A percentile compares a stretch with the other conserved stretches of the same genome.
Evolutionary conservation across 2,113 vertebrate species (phyloP).

Genomic region (Corythaeola cristata): DNA sequence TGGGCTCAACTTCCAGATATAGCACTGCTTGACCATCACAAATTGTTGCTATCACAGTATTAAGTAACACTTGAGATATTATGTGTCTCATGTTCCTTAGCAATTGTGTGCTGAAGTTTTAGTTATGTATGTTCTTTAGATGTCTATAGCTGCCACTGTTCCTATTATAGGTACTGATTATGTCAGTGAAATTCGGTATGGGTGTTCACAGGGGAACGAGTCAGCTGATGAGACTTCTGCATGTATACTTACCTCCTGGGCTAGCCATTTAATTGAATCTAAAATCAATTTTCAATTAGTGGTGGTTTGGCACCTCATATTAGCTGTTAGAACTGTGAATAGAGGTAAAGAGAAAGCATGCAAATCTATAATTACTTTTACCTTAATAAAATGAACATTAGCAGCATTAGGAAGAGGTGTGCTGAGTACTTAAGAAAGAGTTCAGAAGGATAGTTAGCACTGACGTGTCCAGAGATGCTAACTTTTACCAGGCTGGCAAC

Average conservation of each 20-base stretch:
- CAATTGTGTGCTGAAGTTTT: neutral
- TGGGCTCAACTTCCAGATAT: neutral
- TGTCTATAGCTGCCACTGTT: neutral
- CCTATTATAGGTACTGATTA: neutral
- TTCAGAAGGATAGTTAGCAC: neutral
- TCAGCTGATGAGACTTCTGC: neutral
- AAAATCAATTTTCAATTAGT: conserved; percentile 78
- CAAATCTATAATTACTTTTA: conserved; percentile 57
- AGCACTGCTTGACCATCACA: neutral
- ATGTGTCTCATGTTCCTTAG: neutral
- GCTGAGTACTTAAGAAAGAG: neutral
- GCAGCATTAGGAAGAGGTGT: neutral
- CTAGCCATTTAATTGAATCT: conserved; percentile 61
- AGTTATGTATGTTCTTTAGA: neutral
- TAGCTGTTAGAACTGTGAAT: conserved; percentile 54
- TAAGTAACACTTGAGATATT: neutral
- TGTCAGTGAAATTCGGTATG: neutral
- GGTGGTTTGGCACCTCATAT: conserved; percentile 58
- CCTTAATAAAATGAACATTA: conserved; percentile 35
- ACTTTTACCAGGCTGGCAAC: neutral
- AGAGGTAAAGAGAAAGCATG: conserved; percentile 34
- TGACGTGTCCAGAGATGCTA: neutral
- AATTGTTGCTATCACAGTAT: neutral
- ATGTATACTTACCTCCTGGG: neutral
- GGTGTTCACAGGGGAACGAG: neutral